Evolutionary conservation across 2,113 vertebrate species (phyloP).

Genomic region (Salvelinus namaycush): DNA sequence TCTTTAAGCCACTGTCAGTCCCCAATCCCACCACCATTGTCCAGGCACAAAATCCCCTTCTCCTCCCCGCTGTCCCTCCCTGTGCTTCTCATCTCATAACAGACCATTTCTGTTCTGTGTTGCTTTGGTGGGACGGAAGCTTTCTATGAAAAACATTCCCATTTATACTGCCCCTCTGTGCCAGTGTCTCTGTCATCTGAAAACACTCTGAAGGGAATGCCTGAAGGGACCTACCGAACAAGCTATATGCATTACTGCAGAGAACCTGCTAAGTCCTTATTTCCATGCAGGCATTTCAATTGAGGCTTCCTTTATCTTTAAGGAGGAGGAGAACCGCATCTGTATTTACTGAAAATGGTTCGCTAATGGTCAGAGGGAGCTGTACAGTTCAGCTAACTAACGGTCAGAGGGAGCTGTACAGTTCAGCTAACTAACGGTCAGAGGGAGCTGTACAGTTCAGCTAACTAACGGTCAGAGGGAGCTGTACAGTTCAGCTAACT

Average conservation of each 20-base stretch:
- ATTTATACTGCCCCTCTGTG: slow-evolving; percentile 24
- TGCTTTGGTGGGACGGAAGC: slow-evolving; percentile 27
- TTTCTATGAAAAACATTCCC: slow-evolving; percentile 31
- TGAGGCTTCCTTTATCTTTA: slow-evolving; percentile 1
- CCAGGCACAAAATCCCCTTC: not conserved
- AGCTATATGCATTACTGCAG: slow-evolving; percentile 37
- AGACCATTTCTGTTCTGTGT: slow-evolving; percentile 1
- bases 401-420: too few species aligned
- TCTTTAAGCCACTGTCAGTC: not conserved
- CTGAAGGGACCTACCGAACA: slow-evolving; percentile 32
- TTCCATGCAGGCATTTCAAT: slow-evolving; percentile 23
- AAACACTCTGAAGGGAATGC: slow-evolving; percentile 18
- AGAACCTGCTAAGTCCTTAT: slow-evolving; percentile 6
- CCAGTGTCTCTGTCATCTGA: slow-evolving; percentile 9
- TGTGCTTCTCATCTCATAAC: slow-evolving; percentile 16
- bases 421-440: not conserved
- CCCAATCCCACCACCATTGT: not conserved
- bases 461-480: not conserved
- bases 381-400: too few species aligned
- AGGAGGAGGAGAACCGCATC: not conserved
- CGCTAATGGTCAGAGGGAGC: not conserved
- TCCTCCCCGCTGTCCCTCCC: not conserved
- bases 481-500: too few species aligned
- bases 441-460: not conserved
- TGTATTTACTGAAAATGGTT: not conserved